A percentile compares a stretch with the other conserved stretches of the same genome.
These are phyloP conservation scores for Conchocele bisecta DNA, from an alignment of 2,888 invertebrate species.

Conservation along the genomic window DNA sequence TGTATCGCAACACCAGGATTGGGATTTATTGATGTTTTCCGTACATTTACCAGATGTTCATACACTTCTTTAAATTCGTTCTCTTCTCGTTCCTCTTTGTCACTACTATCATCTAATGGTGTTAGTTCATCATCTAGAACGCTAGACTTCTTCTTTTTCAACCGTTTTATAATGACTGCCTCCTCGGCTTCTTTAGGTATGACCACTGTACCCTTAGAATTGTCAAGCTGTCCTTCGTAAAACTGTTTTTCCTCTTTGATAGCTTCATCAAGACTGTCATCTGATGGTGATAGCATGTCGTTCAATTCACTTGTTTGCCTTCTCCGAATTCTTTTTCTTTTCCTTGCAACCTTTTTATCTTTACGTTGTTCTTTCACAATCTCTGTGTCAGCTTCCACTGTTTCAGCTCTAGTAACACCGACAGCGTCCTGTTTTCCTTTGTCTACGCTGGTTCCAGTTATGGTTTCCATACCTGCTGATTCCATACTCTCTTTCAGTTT, in stretches of 20 bases:
- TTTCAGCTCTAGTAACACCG: not conserved
- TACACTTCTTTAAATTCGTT: conserved; percentile 19
- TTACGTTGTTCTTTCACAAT: not conserved
- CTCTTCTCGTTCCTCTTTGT: conserved; percentile 37
- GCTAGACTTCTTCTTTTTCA: conserved; percentile 35
- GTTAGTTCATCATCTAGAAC: conserved; percentile 13
- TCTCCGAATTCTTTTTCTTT: not conserved
- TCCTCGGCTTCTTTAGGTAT: conserved; percentile 28
- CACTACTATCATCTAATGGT: conserved; percentile 40
- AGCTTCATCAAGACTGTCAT: conserved; percentile 38
- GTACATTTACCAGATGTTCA: not conserved
- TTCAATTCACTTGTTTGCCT: conserved; percentile 25
- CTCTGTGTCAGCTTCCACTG: not conserved
- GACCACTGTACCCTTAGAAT: conserved; percentile 34
- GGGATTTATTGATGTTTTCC: too few relatives aligned
- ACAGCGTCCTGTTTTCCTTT: not conserved
- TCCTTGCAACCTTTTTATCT: not conserved
- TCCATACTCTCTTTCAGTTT: conserved; percentile 7
- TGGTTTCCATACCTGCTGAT: not conserved
- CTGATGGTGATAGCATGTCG: conserved; percentile 42
- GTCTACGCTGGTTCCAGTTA: too few relatives aligned
- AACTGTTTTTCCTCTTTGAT: conserved; percentile 2
- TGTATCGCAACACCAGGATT: too few relatives aligned
- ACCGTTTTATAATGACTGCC: conserved; percentile 25
- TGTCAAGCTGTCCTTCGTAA: too few relatives aligned